These are phyloP conservation scores for Leucozona laternaria DNA, from an alignment of 2,888 invertebrate genomes.

Conservation along the genomic window DNA sequence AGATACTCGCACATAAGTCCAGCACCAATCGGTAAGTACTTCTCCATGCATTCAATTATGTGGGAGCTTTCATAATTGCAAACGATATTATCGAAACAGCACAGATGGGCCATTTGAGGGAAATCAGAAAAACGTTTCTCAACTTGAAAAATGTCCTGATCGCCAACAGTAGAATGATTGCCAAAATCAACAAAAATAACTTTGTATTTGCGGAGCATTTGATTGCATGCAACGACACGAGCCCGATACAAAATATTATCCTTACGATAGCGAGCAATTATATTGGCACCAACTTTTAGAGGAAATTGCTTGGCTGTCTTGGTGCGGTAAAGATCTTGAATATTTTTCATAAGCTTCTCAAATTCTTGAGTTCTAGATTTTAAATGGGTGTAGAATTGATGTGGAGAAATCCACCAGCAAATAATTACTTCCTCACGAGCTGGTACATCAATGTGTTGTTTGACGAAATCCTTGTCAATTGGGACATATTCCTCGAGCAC, in stretches of 20 bases:
- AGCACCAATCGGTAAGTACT: constrained; percentile 80
- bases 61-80: constrained; percentile 85
- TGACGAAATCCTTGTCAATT: constrained; percentile 84
- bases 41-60: constrained; percentile 82
- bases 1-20: constrained; percentile 81
- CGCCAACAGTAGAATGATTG: constrained; percentile 87
- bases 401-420: constrained; percentile 91
- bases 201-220: constrained; percentile 86
- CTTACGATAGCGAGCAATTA: constrained; percentile 88
- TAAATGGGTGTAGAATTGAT: constrained; percentile 88
- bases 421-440: constrained; percentile 86
- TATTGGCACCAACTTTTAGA: constrained; percentile 86
- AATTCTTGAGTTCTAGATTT: constrained; percentile 85
- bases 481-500: constrained; percentile 84
- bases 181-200: constrained; percentile 92
- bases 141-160: constrained; percentile 88
- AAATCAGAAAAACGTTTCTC: constrained; percentile 87
- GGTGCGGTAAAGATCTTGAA: constrained; percentile 88
- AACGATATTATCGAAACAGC: constrained; percentile 87
- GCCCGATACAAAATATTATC: constrained; percentile 90
- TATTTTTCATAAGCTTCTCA: constrained; percentile 88
- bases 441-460: constrained; percentile 84
- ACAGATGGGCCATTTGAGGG: constrained; percentile 89
- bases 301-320: constrained; percentile 79
- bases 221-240: constrained; percentile 85